Evolutionary conservation across 2,888 invertebrate species (phyloP).

Genomic region (Drosophila vallismaia): DNA sequence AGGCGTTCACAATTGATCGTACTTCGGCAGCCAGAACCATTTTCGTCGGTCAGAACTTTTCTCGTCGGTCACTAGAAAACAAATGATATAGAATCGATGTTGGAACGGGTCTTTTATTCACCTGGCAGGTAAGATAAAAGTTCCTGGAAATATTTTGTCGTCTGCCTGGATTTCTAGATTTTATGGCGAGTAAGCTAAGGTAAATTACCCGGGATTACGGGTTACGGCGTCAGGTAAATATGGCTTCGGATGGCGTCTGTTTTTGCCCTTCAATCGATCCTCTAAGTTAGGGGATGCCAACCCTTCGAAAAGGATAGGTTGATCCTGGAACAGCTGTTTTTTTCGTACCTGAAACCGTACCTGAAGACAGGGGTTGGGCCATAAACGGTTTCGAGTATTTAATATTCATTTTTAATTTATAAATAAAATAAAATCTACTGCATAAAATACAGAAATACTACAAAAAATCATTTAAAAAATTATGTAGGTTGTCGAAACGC

Average conservation of each 20-base stretch:
- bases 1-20: conserved; percentile 40
- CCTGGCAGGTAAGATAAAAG: conserved; percentile 13
- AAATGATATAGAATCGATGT: background rate
- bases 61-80: background rate
- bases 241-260: conserved; percentile 17
- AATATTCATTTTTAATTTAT: too few relatives aligned
- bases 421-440: too few relatives aligned
- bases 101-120: conserved; percentile 8
- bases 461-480: too few relatives aligned
- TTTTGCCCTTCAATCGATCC: conserved; percentile 6
- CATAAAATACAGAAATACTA: too few relatives aligned
- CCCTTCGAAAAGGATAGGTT: conserved; percentile 13
- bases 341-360: background rate
- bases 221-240: conserved; percentile 38
- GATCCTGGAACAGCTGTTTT: conserved; percentile 6
- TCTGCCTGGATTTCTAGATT: conserved; percentile 3
- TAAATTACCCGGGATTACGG: conserved; percentile 21
- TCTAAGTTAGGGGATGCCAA: conserved; percentile 17
- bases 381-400: too few relatives aligned
- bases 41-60: background rate
- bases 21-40: conserved; percentile 30
- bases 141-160: conserved; percentile 19
- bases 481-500: too few relatives aligned
- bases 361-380: background rate
- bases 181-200: conserved; percentile 34